Base-by-base conservation (phyloP, 2,888 invertebrate species). In the Drosophila conformis region DNA sequence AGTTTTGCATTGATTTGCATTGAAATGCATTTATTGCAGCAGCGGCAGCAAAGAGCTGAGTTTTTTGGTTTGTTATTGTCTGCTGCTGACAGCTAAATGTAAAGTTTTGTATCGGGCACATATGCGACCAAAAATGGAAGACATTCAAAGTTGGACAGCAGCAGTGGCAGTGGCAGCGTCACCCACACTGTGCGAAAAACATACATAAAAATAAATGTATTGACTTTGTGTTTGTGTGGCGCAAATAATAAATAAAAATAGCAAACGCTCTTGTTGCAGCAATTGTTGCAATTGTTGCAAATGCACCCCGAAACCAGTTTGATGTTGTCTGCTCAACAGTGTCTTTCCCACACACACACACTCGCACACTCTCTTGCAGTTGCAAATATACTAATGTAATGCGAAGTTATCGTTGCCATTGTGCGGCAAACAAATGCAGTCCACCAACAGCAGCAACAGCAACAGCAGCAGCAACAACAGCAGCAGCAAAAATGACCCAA, bases 361-460 rank as follows among this genome's bases (percentile, higher is more conserved):
- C 36, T 40, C 46, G n/a, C 15, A 49, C 11, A 31, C 63, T 70
- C 65, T 18, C 46, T 31, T 5, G 48, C 52, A 61, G 21, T 48
- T 59, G 60, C 81, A 76, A 67, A 76, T 87, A 68, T 72, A 84
- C 89, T 89, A 89, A 89, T 84, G 83, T 87, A 84, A 84, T 87
- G 87, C 85, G 82, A 84, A 84, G 89, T 89, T 84, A 84, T 84
- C 85, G 83, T 82, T 64, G 85, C 87, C 82, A 89, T 84, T 84
- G 83, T 83, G 86, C 70, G 78, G 72, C 89, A 73, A 87, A 88
- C 89, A 85, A 89, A 84, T 89, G 82, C 85, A 89, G 87, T 84
- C 25, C 53, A 53, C 21, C 31, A 29, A 21, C 48, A 36, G 6
- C 36, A 15, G 6, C 35, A 35, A 3, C 48, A 48, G 82, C 27